A percentile compares a stretch with the other conserved stretches of the same genome.
Evolutionary conservation across 1,140 invertebrate genomes (phyloP).

Genomic region (Bilobella aurantiaca): DNA sequence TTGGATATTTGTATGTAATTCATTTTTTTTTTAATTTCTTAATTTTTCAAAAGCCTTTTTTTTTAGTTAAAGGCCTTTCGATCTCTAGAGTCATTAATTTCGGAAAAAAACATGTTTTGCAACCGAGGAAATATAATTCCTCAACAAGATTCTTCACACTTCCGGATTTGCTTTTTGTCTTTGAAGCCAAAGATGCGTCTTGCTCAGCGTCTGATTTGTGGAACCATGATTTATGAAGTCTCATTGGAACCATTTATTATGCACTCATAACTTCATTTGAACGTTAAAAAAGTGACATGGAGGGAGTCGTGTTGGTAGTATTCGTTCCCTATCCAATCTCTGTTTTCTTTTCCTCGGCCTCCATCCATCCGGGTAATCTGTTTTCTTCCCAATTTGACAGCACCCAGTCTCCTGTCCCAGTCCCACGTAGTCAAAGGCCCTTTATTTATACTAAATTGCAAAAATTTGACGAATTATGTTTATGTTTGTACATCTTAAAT

Average conservation of each 20-base stretch:
- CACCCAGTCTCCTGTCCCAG: too few species aligned
- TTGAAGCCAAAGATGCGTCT: too few species aligned
- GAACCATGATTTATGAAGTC: too few species aligned
- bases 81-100: too few species aligned
- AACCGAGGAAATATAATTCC: neutral
- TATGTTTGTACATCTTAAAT: conserved; percentile 1
- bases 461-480: conserved; percentile 5
- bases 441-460: too few species aligned
- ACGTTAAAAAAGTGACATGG: neutral
- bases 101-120: too few species aligned
- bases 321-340: neutral
- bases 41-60: too few species aligned
- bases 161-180: too few species aligned
- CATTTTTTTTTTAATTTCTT: too few species aligned
- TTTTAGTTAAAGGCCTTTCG: too few species aligned
- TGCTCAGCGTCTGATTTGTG: conserved; percentile 23
- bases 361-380: conserved; percentile 9
- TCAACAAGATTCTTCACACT: neutral
- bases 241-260: conserved; percentile 24
- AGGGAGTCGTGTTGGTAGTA: neutral
- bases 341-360: conserved; percentile 5
- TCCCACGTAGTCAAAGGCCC: too few species aligned
- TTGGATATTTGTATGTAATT: too few species aligned
- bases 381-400: neutral
- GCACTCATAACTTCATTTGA: neutral